phyloP scores from a whole-genome alignment of 2,888 invertebrate genomes.

The Chrysolina oricalcia region DNA sequence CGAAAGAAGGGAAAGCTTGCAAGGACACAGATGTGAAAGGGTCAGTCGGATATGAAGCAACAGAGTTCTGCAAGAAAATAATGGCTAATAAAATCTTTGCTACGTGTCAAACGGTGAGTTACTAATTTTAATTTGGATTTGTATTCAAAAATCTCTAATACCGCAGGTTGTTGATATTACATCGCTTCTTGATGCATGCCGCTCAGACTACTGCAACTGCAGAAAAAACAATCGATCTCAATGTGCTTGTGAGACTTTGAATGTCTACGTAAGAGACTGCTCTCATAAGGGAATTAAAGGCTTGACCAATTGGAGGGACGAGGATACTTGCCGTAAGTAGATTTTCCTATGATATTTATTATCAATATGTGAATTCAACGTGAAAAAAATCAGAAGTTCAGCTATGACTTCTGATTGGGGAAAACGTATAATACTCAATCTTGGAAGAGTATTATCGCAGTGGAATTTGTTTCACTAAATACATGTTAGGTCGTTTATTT shows the following conservation, averaged over 20 bases:
- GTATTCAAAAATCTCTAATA: constrained; percentile 3
- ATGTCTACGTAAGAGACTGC: constrained; percentile 86
- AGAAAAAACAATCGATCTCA: constrained; percentile 73
- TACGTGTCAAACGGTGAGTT: constrained; percentile 72
- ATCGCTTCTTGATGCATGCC: constrained; percentile 81
- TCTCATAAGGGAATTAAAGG: constrained; percentile 77
- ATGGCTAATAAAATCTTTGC: constrained; percentile 79
- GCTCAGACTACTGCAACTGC: constrained; percentile 85
- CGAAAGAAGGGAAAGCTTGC: constrained; percentile 74
- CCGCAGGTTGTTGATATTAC: constrained; percentile 75
- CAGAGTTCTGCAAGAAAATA: constrained; percentile 77
- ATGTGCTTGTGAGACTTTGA: constrained; percentile 85
- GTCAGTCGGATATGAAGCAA: constrained; percentile 71
- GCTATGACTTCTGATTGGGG: background rate
- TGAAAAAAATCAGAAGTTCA: background rate
- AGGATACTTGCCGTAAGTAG: constrained; percentile 88
- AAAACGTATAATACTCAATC: background rate
- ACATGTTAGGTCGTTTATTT: too few species aligned
- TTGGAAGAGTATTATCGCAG: too few species aligned
- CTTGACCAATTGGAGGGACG: constrained; percentile 83
- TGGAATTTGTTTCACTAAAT: too few species aligned
- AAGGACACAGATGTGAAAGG: constrained; percentile 60
- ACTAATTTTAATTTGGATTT: background rate
- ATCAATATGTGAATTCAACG: background rate
- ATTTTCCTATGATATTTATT: constrained; percentile 28